These are phyloP conservation scores for Palythoa heliodiscus DNA, from an alignment of 92 coral and sea anemone genomes.

Conservation along the genomic window DNA sequence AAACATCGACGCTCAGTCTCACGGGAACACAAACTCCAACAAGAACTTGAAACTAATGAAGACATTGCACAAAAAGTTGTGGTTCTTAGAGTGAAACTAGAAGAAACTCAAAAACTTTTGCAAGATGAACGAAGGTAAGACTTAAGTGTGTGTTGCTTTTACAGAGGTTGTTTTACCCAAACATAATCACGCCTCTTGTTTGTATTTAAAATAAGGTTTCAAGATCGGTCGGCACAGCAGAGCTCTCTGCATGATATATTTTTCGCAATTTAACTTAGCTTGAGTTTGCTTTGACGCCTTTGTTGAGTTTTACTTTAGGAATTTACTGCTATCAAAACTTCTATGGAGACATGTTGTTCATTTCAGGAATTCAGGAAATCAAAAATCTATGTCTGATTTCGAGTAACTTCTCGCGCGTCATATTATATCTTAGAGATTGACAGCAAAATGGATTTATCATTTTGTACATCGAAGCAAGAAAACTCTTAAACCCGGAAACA, in stretches of 20 bases:
- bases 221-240: no score
- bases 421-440: neutral
- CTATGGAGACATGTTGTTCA: constrained; percentile 18
- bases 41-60: constrained; percentile 52
- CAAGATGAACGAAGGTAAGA: constrained; percentile 83
- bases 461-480: neutral
- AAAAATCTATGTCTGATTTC: neutral
- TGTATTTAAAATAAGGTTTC: neutral
- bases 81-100: constrained; percentile 68
- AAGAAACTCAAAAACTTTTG: constrained; percentile 77
- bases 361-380: constrained; percentile 24
- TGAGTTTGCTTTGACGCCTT: neutral
- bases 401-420: neutral
- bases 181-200: neutral
- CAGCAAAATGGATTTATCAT: neutral
- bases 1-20: constrained; percentile 36
- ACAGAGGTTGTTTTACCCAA: neutral
- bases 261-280: no score
- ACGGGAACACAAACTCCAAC: constrained; percentile 50
- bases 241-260: no score
- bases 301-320: neutral
- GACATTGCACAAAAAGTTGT: constrained; percentile 66
- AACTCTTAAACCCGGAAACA: neutral
- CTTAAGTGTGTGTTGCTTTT: neutral
- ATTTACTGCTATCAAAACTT: neutral